A percentile compares a stretch with the other conserved stretches of the same genome.
These are phyloP conservation scores for Luffia ferchaultella DNA, from an alignment of 2,888 invertebrate species.

Conservation along the genomic window DNA sequence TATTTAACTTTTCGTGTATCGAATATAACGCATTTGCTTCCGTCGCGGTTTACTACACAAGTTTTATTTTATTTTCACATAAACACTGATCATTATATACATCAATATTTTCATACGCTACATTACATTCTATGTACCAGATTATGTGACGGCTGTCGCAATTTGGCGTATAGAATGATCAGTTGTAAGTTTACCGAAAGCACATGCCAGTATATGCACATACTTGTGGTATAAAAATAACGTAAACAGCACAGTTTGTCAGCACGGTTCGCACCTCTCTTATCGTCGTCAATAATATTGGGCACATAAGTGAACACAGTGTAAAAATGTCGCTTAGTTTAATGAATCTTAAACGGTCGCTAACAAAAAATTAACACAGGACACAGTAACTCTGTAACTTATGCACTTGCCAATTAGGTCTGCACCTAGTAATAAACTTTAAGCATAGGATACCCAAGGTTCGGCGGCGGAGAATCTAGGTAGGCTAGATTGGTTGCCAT, in stretches of 20 bases:
- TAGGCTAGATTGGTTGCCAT: conserved; percentile 23
- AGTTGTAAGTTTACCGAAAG: too few species aligned
- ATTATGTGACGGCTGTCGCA: too few species aligned
- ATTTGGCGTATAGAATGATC: too few species aligned
- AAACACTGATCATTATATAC: too few species aligned
- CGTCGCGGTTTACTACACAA: conserved; percentile 47
- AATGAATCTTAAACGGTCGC: conserved; percentile 34
- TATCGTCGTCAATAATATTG: conserved; percentile 36
- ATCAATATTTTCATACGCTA: too few species aligned
- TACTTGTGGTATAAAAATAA: conserved; percentile 25
- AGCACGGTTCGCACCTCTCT: conserved; percentile 58
- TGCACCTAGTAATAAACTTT: conserved; percentile 44
- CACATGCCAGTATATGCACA: conserved; percentile 51
- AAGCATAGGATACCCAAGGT: conserved; percentile 36
- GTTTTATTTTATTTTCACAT: not conserved
- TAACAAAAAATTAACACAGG: too few species aligned
- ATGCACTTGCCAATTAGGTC: conserved; percentile 9
- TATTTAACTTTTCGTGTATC: conserved; percentile 52
- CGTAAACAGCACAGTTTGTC: conserved; percentile 50
- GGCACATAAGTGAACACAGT: conserved; percentile 6
- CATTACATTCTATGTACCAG: too few species aligned
- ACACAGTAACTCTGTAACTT: conserved; percentile 34
- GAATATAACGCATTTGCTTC: conserved; percentile 53
- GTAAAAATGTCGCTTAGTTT: conserved; percentile 18
- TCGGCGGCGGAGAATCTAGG: conserved; percentile 57